Percentiles rank a stretch among this genome's conserved stretches.
Conservation (phyloP, 2,888 invertebrate species). For the Hartigia nigra region DNA sequence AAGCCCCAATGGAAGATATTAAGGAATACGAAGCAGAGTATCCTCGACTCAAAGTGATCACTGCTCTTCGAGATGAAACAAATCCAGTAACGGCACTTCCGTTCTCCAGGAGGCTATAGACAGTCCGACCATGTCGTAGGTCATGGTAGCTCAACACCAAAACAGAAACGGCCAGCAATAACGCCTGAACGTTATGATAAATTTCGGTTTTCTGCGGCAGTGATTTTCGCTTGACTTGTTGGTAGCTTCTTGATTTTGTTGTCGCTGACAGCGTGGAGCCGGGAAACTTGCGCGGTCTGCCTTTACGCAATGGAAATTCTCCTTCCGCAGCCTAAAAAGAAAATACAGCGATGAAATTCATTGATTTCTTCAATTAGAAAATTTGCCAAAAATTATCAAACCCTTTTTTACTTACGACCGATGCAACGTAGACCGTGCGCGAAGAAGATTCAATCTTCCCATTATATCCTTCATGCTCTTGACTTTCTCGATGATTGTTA, state of each 20-base stretch:
- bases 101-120: constrained; percentile 47
- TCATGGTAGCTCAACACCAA: constrained; percentile 44
- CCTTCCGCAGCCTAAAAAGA: background rate
- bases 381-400: constrained; percentile 5
- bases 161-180: constrained; percentile 38
- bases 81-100: constrained; percentile 44
- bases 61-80: constrained; percentile 34
- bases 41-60: constrained; percentile 46
- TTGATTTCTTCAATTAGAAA: background rate
- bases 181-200: constrained; percentile 38
- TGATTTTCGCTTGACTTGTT: background rate
- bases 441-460: constrained; percentile 27
- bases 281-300: background rate
- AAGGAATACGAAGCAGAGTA: constrained; percentile 44
- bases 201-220: constrained; percentile 31
- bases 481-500: constrained; percentile 22
- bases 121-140: constrained; percentile 39
- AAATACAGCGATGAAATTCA: too few relatives aligned
- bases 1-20: constrained; percentile 34
- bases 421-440: constrained; percentile 20
- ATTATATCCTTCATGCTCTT: constrained; percentile 25
- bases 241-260: background rate
- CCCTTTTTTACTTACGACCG: constrained; percentile 13
- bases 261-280: background rate
- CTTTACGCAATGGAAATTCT: background rate